phyloP scores from a whole-genome alignment of 2,888 invertebrate genomes.

The Leptopilina myrica region DNA sequence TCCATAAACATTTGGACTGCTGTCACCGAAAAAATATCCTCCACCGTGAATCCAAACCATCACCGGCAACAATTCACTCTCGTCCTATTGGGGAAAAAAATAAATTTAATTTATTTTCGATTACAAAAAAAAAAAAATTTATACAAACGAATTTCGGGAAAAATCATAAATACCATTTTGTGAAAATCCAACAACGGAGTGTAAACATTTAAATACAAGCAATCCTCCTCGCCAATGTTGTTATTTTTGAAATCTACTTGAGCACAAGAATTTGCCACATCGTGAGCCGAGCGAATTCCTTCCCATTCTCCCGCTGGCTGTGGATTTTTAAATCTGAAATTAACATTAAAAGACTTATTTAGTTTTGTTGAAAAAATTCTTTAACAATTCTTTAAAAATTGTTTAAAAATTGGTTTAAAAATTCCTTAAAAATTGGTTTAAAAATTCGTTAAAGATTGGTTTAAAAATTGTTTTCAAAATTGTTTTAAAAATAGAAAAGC shows the following conservation, averaged over 20 bases:
- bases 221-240: conserved; percentile 56
- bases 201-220: conserved; percentile 60
- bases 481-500: not conserved
- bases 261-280: conserved; percentile 59
- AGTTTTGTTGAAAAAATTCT: too few relatives aligned
- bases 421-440: too few relatives aligned
- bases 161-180: too few relatives aligned
- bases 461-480: too few relatives aligned
- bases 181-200: conserved; percentile 37
- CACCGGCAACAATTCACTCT: conserved; percentile 51
- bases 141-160: too few relatives aligned
- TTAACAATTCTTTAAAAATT: not conserved
- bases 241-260: conserved; percentile 7
- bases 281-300: conserved; percentile 60
- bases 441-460: too few relatives aligned
- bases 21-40: conserved; percentile 59
- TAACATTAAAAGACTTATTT: too few relatives aligned
- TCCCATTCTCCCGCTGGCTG: conserved; percentile 54
- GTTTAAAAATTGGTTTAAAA: too few relatives aligned
- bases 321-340: conserved; percentile 49
- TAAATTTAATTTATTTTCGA: too few relatives aligned
- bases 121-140: not conserved
- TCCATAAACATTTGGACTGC: conserved; percentile 58
- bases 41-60: conserved; percentile 70
- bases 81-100: conserved; percentile 13